Evolutionary conservation across 1,140 invertebrate genomes (phyloP).

Genomic region (Scaptomyza hsui): DNA sequence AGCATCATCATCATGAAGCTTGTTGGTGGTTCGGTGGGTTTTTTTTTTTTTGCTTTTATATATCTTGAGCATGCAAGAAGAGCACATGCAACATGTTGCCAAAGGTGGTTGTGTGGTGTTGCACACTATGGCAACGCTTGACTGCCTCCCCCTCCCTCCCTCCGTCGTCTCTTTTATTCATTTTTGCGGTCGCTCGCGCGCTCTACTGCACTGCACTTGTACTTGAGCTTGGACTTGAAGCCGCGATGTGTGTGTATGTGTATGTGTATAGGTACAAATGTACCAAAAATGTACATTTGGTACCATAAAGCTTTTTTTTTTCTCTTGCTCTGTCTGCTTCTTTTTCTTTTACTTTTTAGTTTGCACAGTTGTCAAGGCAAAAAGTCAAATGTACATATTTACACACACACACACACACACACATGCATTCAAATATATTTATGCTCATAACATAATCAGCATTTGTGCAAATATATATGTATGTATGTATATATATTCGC

Average conservation of each 20-base stretch:
- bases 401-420: neutral
- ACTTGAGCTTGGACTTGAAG: conserved; percentile 13
- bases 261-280: neutral
- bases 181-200: conserved; percentile 19
- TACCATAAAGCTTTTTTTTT: too few relatives aligned
- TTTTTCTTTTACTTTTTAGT: neutral
- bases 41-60: conserved; percentile 11
- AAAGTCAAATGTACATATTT: neutral
- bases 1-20: conserved; percentile 4
- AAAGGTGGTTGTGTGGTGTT: conserved; percentile 20
- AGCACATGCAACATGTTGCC: conserved; percentile 67
- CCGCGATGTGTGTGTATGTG: too few relatives aligned
- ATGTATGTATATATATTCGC: neutral
- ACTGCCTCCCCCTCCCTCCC: neutral
- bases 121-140: conserved; percentile 15
- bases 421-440: conserved; percentile 8
- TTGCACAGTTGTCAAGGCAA: conserved; percentile 40
- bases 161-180: conserved; percentile 8
- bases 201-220: conserved; percentile 34
- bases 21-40: conserved; percentile 17
- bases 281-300: neutral
- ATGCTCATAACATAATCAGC: conserved; percentile 32
- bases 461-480: conserved; percentile 31
- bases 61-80: conserved; percentile 14
- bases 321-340: neutral